These are phyloP conservation scores for Agrochola litura DNA, from an alignment of 2,888 invertebrate species.

Conservation along the genomic window DNA sequence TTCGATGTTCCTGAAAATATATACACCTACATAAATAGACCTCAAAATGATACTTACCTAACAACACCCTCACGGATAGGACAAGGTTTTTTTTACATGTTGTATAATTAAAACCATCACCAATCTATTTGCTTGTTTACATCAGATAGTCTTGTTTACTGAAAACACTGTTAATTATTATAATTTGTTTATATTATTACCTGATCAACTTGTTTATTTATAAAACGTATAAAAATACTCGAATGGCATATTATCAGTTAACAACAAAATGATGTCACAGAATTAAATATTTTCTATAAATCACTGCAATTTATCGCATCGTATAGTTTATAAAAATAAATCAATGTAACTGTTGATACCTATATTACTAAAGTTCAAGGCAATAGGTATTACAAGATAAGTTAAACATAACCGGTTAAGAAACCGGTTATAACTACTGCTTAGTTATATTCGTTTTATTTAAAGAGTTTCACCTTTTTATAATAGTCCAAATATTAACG, in stretches of 20 bases:
- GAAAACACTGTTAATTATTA: background rate
- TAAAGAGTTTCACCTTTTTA: background rate
- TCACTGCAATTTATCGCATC: background rate
- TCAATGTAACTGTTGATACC: background rate
- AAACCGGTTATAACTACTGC: background rate
- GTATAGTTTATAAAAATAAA: background rate
- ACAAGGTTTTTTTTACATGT: too few species aligned
- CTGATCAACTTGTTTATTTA: slow-evolving; percentile 1
- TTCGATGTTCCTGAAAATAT: too few species aligned
- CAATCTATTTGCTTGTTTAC: background rate
- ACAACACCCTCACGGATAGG: too few species aligned
- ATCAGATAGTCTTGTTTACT: background rate
- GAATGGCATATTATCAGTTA: background rate
- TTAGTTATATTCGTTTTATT: background rate
- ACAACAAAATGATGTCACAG: background rate
- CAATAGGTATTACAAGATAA: slow-evolving; percentile 3
- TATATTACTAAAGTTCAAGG: slow-evolving; percentile 18
- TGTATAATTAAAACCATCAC: background rate
- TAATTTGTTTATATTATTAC: background rate
- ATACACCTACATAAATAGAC: too few species aligned
- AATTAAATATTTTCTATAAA: background rate
- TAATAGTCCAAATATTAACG: background rate
- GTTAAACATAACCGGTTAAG: background rate
- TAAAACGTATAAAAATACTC: background rate
- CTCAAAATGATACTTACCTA: too few species aligned